Base-by-base conservation (phyloP, 1,140 invertebrate species). In the Schlechtendalia chinensis region DNA sequence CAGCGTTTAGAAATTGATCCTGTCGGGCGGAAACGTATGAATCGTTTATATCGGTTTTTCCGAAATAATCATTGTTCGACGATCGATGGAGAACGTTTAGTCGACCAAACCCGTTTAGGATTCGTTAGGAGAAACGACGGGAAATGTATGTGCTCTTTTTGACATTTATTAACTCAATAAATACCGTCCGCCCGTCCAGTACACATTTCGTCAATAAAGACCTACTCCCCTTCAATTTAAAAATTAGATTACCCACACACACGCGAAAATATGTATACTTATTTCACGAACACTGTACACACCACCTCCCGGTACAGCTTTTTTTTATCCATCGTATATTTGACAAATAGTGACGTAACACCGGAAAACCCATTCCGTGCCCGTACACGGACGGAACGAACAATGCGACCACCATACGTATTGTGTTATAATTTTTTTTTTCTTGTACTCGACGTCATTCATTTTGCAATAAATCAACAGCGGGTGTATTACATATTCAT, bases 101-200 rank as follows among this genome's bases (percentile, higher is more conserved):
- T 50, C 45, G 45, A 27, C 45, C 45, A 27, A 50, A 27, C 22
- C 47, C 67, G 22, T 69, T 69, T 50, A 27, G 67, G 27, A 69
- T 24, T 14, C 45, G 22, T 50, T 69, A 69, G 24, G 50, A 27
- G 67, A 27, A 69, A 69, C 45, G 39, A 47, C 17, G 39, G 22
- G 22, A 24, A 50, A 47, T 16, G 14, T 29, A 47, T 47, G 39
- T 47, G 3, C 67, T 69, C 39, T 50, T 50, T 69, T 69, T 50
- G 45, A 50, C 67, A 50, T 39, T 69, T 69, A 69, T 69, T 69
- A 69, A 69, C 45, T 69, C 17, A 69, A 69, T 69, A 50, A 45
- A 47, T 17, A 54, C 8, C n/a, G 45, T 5, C 22, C 67, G 16
- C 6, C n/a, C 67, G 17, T 5, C 19, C 67, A 24, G 22, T 17